Conservation (phyloP, 2,797 vertebrate genomes). For the Acestrorhynchus altus region DNA sequence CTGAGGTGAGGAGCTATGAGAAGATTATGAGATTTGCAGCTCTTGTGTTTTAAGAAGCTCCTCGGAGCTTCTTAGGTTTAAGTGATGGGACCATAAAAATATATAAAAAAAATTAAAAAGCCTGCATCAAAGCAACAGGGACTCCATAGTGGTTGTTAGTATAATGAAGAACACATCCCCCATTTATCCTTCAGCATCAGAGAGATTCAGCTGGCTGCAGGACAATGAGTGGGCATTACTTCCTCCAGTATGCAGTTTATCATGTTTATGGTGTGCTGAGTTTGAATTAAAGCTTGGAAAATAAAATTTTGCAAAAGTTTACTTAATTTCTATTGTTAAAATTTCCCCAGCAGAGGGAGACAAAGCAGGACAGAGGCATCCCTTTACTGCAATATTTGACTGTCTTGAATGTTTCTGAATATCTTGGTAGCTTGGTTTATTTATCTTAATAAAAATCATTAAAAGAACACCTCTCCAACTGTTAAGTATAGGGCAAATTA, state of each 20-base stretch:
- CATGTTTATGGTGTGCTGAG: background rate
- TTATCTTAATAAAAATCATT: too few species aligned
- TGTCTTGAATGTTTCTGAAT: too few species aligned
- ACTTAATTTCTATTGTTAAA: background rate
- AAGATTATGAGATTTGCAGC: constrained; percentile 79
- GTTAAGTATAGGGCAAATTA: too few species aligned
- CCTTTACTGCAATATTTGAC: too few species aligned
- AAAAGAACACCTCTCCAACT: too few species aligned
- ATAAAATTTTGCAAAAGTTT: background rate
- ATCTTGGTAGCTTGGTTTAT: too few species aligned
- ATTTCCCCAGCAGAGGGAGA: constrained; percentile 18
- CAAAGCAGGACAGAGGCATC: background rate
- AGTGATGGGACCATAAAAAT: constrained; percentile 48
- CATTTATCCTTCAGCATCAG: constrained; percentile 20
- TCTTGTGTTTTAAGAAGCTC: constrained; percentile 72
- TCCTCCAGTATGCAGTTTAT: background rate
- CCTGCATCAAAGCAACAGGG: background rate
- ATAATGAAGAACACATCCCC: constrained; percentile 23
- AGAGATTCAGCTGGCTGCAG: background rate
- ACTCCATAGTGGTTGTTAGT: background rate
- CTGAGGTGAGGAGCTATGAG: constrained; percentile 63
- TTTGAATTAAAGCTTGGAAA: background rate
- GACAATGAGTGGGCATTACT: background rate
- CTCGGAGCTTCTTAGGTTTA: constrained; percentile 58
- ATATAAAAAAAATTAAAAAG: constrained; percentile 40